phyloP scores from a whole-genome alignment of 1,140 invertebrate genomes.

The Arion vulgaris region DNA sequence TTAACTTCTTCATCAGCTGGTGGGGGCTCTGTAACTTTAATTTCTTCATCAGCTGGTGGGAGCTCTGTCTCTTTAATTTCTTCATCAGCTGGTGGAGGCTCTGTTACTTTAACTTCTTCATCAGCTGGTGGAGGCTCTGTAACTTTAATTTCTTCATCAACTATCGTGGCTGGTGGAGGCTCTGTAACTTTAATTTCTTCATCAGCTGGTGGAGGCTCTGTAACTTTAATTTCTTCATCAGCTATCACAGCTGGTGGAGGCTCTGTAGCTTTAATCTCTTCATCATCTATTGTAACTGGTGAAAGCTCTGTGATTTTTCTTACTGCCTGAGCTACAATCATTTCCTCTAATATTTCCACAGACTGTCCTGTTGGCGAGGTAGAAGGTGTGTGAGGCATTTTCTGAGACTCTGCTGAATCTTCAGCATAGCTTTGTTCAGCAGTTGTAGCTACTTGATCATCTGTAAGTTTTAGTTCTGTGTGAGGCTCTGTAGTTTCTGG shows the following conservation, averaged over 20 bases:
- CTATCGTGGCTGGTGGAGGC: no score
- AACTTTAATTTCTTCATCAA: no score
- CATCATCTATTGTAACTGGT: not conserved
- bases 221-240: not conserved
- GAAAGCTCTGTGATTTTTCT: not conserved
- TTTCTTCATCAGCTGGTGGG: no score
- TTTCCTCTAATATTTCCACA: not conserved
- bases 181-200: no score
- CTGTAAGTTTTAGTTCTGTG: not conserved
- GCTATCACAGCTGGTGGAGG: not conserved
- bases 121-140: no score
- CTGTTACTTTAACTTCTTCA: no score
- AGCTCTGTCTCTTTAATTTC: no score
- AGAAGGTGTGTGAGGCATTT: not conserved
- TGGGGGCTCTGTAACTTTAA: no score
- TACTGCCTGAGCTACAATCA: not conserved
- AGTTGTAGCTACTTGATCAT: not conserved
- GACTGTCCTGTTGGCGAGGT: not conserved
- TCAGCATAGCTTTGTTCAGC: not conserved
- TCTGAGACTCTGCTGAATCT: not conserved
- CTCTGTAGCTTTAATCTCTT: not conserved
- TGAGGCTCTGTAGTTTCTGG: not conserved
- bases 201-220: no score
- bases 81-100: no score
- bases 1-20: no score